Percentiles rank a stretch among this genome's conserved stretches.
Conservation (phyloP, 2,797 vertebrate genomes). For the Labroides dimidiatus region DNA sequence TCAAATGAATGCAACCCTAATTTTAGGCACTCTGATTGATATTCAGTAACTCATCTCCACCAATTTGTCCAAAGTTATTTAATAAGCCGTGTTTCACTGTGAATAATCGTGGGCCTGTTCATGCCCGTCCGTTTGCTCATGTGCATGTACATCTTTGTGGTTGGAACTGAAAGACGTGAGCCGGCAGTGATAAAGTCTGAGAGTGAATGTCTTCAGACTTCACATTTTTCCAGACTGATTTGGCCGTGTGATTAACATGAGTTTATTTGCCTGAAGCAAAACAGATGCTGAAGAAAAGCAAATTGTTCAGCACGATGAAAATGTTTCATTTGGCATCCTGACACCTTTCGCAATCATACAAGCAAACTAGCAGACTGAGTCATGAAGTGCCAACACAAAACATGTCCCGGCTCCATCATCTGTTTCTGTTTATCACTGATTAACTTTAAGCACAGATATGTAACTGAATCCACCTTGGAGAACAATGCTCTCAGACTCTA, state of each 20-base stretch:
- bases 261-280: slow-evolving; percentile 14
- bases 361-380: no score
- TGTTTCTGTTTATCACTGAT: no score
- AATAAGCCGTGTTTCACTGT: background rate
- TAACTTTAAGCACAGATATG: no score
- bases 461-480: no score
- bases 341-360: background rate
- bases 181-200: background rate
- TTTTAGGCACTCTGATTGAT: background rate
- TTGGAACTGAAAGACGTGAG: background rate
- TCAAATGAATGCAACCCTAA: background rate
- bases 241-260: slow-evolving; percentile 28
- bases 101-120: slow-evolving; percentile 7
- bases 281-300: slow-evolving; percentile 8
- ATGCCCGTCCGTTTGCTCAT: background rate
- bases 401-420: no score
- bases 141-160: slow-evolving; percentile 10
- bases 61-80: background rate
- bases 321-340: background rate
- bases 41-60: no score
- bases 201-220: background rate
- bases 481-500: background rate
- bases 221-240: slow-evolving; percentile 9
- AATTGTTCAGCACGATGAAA: background rate
- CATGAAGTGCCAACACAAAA: no score